Conservation (phyloP, 1,140 invertebrate species). For the Solenopsis fugax region DNA sequence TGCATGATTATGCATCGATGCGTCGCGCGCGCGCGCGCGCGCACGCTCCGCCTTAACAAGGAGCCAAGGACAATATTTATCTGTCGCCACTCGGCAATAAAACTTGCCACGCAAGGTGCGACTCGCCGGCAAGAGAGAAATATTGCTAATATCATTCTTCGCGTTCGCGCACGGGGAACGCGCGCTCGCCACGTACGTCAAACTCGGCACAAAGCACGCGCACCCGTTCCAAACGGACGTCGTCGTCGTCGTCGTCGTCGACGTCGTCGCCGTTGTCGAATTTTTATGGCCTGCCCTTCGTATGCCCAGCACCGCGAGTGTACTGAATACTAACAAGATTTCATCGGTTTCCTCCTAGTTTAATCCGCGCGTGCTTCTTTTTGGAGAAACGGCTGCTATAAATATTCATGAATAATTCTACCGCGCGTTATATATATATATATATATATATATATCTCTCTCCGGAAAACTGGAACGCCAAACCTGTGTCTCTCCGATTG, state of each 20-base stretch:
- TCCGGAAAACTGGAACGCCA: constrained; percentile 32
- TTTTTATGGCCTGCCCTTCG: constrained; percentile 55
- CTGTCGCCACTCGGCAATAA: constrained; percentile 74
- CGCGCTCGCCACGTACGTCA: constrained; percentile 32
- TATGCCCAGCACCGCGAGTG: constrained; percentile 15
- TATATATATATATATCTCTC: not conserved
- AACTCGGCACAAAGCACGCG: constrained; percentile 34
- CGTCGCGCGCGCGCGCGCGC: constrained; percentile 11
- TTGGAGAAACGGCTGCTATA: constrained; percentile 54
- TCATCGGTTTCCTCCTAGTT: constrained; percentile 57
- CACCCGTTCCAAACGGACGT: constrained; percentile 43
- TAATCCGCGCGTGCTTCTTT: constrained; percentile 51
- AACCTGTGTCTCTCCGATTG: constrained; percentile 12
- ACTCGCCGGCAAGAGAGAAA: constrained; percentile 67
- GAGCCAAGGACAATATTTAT: constrained; percentile 69
- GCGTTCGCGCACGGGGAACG: not conserved
- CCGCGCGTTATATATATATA: not conserved
- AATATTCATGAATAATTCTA: constrained; percentile 57
- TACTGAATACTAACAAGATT: constrained; percentile 62
- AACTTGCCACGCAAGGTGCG: constrained; percentile 70
- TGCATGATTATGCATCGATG: constrained; percentile 49
- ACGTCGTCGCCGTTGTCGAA: constrained; percentile 24
- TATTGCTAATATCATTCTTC: constrained; percentile 71
- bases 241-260: not conserved
- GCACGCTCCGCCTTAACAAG: constrained; percentile 66